phyloP scores from a whole-genome alignment of 2,888 invertebrate species.

The Pasiphila rectangulata region DNA sequence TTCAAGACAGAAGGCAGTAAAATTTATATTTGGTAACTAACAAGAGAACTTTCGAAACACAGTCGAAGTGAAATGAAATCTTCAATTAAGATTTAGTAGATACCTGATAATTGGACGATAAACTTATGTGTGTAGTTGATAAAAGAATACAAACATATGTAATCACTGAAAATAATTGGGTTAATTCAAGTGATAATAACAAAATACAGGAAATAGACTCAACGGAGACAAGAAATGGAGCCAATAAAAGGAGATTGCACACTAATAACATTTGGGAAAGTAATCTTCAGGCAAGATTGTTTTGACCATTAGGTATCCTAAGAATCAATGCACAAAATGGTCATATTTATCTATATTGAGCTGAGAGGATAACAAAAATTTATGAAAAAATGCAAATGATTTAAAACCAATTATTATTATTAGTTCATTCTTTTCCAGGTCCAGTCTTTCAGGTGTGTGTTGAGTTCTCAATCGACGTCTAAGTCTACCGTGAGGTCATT shows the following conservation, averaged over 20 bases:
- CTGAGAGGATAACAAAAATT: background rate
- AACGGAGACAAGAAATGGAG: conserved; percentile 16
- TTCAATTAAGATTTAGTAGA: background rate
- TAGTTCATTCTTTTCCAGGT: too few species aligned
- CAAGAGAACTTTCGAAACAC: conserved; percentile 32
- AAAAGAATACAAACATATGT: background rate
- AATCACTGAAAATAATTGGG: conserved; percentile 18
- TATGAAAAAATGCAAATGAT: too few species aligned
- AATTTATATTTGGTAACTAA: conserved; percentile 29
- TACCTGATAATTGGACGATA: background rate
- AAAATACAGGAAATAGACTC: conserved; percentile 11
- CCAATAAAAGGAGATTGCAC: conserved; percentile 16
- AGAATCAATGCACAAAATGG: background rate
- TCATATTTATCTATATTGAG: background rate
- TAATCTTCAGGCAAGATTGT: conserved; percentile 2
- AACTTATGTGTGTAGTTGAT: background rate
- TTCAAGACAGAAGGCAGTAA: conserved; percentile 29
- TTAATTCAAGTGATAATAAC: conserved; percentile 13
- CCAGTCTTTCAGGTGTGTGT: too few species aligned
- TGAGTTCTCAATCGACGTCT: too few species aligned
- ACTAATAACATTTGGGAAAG: conserved; percentile 1
- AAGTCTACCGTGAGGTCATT: too few species aligned
- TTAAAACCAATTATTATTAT: too few species aligned
- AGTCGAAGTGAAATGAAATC: conserved; percentile 15
- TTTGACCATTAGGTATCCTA: conserved; percentile 2